phyloP scores from a whole-genome alignment of 2,113 vertebrate species.

The Tragelaphus buxtoni region DNA sequence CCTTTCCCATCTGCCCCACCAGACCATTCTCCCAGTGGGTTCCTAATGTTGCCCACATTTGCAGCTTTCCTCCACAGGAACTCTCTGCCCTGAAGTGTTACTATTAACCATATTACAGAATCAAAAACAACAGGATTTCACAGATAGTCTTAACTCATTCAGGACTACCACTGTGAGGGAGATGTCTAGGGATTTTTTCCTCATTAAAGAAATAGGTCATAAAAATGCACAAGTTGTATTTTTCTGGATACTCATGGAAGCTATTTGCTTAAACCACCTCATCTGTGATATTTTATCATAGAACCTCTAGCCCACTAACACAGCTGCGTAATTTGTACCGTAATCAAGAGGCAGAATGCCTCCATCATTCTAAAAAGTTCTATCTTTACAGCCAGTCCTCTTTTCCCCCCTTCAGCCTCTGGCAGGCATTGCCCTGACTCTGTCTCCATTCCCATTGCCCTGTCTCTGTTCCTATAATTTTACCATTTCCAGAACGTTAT shows the following conservation, averaged over 20 bases:
- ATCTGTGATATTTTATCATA: not conserved
- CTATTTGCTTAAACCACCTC: not conserved
- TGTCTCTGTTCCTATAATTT: not conserved
- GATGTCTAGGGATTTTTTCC: not conserved
- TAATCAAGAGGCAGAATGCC: not conserved
- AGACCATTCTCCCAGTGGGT: not conserved
- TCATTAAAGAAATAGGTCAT: not conserved
- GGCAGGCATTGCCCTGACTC: not conserved
- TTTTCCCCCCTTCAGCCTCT: not conserved
- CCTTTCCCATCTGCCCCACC: not conserved
- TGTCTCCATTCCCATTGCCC: not conserved
- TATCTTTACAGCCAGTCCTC: not conserved
- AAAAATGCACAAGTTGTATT: not conserved
- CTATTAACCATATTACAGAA: not conserved
- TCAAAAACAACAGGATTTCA: not conserved
- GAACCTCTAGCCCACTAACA: not conserved
- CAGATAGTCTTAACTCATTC: not conserved
- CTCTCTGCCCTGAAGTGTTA: not conserved
- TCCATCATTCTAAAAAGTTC: not conserved
- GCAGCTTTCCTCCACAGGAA: not conserved
- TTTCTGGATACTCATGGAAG: not conserved
- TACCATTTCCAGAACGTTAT: not conserved
- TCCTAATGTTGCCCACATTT: constrained; percentile 1
- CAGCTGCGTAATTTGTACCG: not conserved
- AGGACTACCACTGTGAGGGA: not conserved